A percentile compares a stretch with the other conserved stretches of the same genome.
Conservation (phyloP, 64 coral and sea anemone species). For the Exaiptasia diaphana region DNA sequence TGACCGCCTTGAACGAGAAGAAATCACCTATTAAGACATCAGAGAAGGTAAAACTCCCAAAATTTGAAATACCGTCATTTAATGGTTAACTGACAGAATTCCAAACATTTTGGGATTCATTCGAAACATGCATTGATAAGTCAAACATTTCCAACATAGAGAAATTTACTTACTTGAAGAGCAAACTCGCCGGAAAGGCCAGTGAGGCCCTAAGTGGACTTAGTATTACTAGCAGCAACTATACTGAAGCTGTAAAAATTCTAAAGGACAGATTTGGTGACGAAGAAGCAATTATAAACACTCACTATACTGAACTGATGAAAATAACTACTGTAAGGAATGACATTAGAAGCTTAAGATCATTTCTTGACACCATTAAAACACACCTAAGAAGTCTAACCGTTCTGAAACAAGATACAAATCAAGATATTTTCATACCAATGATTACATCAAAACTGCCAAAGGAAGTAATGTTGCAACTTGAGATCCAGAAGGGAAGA, state of each 20-base stretch:
- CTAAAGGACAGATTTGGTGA: constrained; percentile 53
- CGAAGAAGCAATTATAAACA: constrained; percentile 4
- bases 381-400: constrained; percentile 4
- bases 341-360: constrained; percentile 8
- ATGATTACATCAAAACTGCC: not conserved
- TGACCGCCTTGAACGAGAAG: not conserved
- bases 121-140: constrained; percentile 40
- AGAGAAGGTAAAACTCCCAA: not conserved
- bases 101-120: constrained; percentile 38
- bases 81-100: not conserved
- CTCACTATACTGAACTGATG: constrained; percentile 31
- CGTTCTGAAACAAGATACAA: constrained; percentile 3
- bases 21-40: not conserved
- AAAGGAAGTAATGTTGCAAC: not conserved
- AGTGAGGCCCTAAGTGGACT: constrained; percentile 30
- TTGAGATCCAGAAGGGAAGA: not conserved
- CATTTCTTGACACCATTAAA: constrained; percentile 8
- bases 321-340: constrained; percentile 20
- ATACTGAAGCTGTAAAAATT: constrained; percentile 41
- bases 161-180: constrained; percentile 43
- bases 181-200: not conserved
- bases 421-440: not conserved
- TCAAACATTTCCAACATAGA: constrained; percentile 22
- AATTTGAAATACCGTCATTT: not conserved
- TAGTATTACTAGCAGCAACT: constrained; percentile 24